Percentiles rank a stretch among this genome's conserved stretches.
Conservation (phyloP, 2,888 invertebrate genomes). For the Gymnocheta viridis region DNA sequence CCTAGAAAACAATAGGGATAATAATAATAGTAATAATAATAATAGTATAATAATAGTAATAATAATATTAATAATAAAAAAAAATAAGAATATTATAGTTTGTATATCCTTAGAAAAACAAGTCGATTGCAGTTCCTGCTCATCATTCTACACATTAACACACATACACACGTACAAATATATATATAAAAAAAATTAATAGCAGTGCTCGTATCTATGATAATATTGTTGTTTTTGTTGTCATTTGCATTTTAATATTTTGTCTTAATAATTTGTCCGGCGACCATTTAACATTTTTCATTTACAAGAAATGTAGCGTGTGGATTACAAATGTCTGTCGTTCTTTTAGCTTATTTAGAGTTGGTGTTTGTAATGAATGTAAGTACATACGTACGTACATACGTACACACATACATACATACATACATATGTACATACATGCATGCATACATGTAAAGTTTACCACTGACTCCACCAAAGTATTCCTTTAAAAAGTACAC, state of each 20-base stretch:
- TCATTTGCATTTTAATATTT: constrained; percentile 24
- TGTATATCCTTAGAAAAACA: constrained; percentile 33
- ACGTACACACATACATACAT: not conserved
- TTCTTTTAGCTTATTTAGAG: constrained; percentile 12
- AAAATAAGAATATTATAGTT: constrained; percentile 7
- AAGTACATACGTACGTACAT: not conserved
- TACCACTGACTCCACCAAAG: constrained; percentile 71
- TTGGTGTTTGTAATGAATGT: constrained; percentile 32
- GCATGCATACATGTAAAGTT: constrained; percentile 18
- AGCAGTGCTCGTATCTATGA: constrained; percentile 72
- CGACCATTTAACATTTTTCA: constrained; percentile 23
- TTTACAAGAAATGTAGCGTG: not conserved
- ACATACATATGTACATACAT: constrained; percentile 1
- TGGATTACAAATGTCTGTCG: constrained; percentile 9
- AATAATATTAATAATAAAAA: too few relatives aligned
- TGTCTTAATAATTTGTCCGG: constrained; percentile 19
- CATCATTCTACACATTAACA: constrained; percentile 3
- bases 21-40: too few relatives aligned
- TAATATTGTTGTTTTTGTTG: constrained; percentile 62
- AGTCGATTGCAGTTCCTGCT: constrained; percentile 12
- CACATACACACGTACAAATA: constrained; percentile 2
- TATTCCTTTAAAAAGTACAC: constrained; percentile 71
- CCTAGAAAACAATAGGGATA: constrained; percentile 46
- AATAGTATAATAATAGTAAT: too few relatives aligned
- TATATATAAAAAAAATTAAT: constrained; percentile 25